A percentile compares a stretch with the other conserved stretches of the same genome.
These are phyloP conservation scores for Anneissia japonica DNA, from an alignment of 35 echinoderm and acorn worm genomes.

Conservation along the genomic window DNA sequence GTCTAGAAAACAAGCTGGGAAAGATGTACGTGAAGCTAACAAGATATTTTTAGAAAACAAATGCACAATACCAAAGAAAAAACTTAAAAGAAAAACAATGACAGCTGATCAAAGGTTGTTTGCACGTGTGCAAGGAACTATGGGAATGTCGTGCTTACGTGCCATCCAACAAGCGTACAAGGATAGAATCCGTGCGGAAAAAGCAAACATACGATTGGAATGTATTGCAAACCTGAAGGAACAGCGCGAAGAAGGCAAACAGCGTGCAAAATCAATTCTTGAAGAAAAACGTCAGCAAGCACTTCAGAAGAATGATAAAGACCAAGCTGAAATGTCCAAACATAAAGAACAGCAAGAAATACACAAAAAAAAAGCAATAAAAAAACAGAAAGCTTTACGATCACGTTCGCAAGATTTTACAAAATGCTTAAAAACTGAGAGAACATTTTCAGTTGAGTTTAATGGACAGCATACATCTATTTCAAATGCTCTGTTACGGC, in stretches of 20 bases:
- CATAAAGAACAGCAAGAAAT: constrained; percentile 31
- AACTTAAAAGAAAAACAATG: constrained; percentile 45
- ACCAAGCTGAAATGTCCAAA: constrained; percentile 32
- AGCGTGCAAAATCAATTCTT: constrained; percentile 48
- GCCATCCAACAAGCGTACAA: constrained; percentile 89
- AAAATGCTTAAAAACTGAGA: constrained; percentile 33
- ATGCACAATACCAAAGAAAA: constrained; percentile 28
- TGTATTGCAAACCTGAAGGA: constrained; percentile 52
- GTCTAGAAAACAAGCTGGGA: constrained; percentile 59
- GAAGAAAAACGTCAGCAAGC: constrained; percentile 70
- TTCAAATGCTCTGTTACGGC: constrained; percentile 81
- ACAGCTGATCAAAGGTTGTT: constrained; percentile 80
- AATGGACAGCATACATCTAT: constrained; percentile 81
- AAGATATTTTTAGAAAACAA: constrained; percentile 47
- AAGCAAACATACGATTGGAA: constrained; percentile 30
- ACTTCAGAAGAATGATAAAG: constrained; percentile 52
- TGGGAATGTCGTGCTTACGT: constrained; percentile 81
- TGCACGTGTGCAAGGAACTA: constrained; percentile 81
- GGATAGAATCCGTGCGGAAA: constrained; percentile 56
- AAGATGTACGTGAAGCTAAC: constrained; percentile 55
- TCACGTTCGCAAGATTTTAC: constrained; percentile 21
- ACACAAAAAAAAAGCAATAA: constrained; percentile 29
- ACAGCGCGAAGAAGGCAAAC: constrained; percentile 38
- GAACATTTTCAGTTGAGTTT: constrained; percentile 60
- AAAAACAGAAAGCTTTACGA: constrained; percentile 38